Evolutionary conservation across 1,140 invertebrate genomes (phyloP).

Genomic region (Gryllus bimaculatus): DNA sequence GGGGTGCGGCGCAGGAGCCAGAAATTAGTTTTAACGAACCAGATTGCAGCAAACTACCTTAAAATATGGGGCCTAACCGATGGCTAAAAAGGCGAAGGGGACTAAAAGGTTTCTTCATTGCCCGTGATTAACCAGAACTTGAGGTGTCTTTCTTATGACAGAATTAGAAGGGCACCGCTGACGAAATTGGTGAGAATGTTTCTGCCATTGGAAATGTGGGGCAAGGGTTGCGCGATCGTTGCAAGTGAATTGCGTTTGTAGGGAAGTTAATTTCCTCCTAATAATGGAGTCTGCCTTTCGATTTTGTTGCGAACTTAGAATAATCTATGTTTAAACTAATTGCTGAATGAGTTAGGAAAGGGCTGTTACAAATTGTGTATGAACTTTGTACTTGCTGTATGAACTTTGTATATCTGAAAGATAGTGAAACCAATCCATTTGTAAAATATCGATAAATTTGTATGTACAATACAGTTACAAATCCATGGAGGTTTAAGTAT

Average conservation of each 20-base stretch:
- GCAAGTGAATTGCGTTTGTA: background rate
- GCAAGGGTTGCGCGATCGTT: background rate
- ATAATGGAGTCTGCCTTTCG: background rate
- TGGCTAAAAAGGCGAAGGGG: background rate
- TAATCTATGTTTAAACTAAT: too few relatives aligned
- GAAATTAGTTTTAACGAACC: conserved; percentile 1
- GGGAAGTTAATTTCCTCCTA: background rate
- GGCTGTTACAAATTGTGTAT: too few relatives aligned
- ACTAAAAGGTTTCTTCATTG: background rate
- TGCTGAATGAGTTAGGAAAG: too few relatives aligned
- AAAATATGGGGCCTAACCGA: background rate
- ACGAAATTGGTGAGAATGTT: background rate
- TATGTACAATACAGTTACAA: too few relatives aligned
- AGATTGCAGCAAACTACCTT: background rate
- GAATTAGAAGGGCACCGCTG: background rate
- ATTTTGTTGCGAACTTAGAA: too few relatives aligned
- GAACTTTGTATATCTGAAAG: too few relatives aligned
- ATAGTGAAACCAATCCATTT: too few relatives aligned
- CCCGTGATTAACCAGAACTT: background rate
- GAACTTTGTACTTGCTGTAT: too few relatives aligned
- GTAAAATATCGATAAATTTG: too few relatives aligned
- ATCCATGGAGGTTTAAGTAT: too few relatives aligned
- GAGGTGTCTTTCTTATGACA: background rate
- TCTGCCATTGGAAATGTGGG: background rate
- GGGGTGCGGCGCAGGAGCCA: background rate